phyloP scores from a whole-genome alignment of 1,140 invertebrate genomes.

The Wasmannia auropunctata region DNA sequence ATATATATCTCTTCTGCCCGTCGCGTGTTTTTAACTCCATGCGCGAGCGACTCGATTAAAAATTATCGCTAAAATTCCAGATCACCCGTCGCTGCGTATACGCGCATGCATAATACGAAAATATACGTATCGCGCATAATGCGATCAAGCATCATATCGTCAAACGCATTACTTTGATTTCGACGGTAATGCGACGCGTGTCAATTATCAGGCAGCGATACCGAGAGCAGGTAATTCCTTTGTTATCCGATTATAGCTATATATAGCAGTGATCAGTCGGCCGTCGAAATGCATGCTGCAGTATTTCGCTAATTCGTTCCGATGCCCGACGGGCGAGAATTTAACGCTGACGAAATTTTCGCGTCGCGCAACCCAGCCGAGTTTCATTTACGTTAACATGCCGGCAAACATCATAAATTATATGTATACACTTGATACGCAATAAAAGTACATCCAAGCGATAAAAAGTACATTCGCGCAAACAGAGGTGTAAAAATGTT shows the following conservation, averaged over 20 bases:
- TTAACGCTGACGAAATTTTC: conserved; percentile 1
- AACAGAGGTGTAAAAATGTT: background rate
- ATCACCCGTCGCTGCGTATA: background rate
- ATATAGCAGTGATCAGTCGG: conserved; percentile 23
- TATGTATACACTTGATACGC: background rate
- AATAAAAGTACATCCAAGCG: background rate
- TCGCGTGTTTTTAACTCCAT: background rate
- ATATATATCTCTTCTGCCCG: background rate
- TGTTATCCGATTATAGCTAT: conserved; percentile 18
- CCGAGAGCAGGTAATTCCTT: conserved; percentile 6
- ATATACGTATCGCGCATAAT: background rate
- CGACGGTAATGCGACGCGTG: background rate
- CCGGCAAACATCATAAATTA: background rate
- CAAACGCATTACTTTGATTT: conserved; percentile 37
- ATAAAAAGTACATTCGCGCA: background rate
- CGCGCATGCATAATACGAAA: background rate
- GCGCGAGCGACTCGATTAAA: background rate
- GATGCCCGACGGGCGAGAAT: background rate
- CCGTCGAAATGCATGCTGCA: conserved; percentile 25
- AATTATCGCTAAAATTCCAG: conserved; percentile 4
- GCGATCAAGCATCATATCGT: conserved; percentile 3
- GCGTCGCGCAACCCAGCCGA: background rate
- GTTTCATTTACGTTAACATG: background rate
- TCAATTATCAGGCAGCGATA: conserved; percentile 35
- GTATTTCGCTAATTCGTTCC: background rate